A percentile compares a stretch with the other conserved stretches of the same genome.
Evolutionary conservation across 2,888 invertebrate genomes (phyloP).

Genomic region (Cerastis rubricosa): DNA sequence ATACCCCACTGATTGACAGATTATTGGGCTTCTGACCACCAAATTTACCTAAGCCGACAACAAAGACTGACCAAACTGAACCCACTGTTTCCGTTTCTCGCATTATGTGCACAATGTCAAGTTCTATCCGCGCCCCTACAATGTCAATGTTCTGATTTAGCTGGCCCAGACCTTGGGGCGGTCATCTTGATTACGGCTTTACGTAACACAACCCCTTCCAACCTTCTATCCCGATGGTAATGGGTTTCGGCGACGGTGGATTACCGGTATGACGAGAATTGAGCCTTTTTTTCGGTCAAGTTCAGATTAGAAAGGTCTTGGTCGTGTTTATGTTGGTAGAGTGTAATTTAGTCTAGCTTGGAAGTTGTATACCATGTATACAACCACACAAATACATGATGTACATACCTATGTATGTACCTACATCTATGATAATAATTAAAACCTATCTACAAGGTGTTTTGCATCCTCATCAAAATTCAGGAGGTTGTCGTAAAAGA

Average conservation of each 20-base stretch:
- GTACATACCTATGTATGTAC: no score
- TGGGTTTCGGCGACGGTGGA: conserved; percentile 27
- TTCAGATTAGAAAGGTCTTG: conserved; percentile 21
- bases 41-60: background rate
- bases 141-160: conserved; percentile 70
- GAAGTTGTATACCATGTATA: background rate
- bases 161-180: conserved; percentile 59
- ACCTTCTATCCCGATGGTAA: conserved; percentile 27
- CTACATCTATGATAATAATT: background rate
- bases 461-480: no score
- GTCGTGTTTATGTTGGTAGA: background rate
- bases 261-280: conserved; percentile 30
- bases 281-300: conserved; percentile 21
- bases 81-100: conserved; percentile 34
- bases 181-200: conserved; percentile 61
- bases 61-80: conserved; percentile 5
- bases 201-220: conserved; percentile 40
- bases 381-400: no score
- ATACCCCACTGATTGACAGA: background rate
- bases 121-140: conserved; percentile 63
- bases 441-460: no score
- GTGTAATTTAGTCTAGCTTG: background rate
- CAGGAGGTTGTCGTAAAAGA: no score
- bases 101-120: conserved; percentile 67
- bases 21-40: no score